Evolutionary conservation across 2,113 vertebrate species (phyloP).

Genomic region (Podocnemis expansa): DNA sequence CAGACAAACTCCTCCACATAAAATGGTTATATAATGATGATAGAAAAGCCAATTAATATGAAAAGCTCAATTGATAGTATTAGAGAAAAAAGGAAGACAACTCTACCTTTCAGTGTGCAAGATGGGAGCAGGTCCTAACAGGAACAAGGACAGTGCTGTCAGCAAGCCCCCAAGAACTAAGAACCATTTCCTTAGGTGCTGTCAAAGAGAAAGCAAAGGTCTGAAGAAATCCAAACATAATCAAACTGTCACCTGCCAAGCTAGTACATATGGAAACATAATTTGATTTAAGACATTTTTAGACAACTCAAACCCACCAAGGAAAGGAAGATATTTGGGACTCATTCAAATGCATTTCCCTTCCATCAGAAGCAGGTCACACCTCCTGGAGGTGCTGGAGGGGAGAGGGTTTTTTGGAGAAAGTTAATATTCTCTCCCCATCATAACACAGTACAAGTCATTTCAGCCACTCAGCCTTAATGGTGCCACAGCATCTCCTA

Average conservation of each 20-base stretch:
- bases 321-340: background rate
- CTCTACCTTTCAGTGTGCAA: conserved; percentile 86
- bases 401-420: background rate
- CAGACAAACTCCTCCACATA: no score
- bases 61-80: background rate
- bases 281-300: background rate
- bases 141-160: conserved; percentile 81
- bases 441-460: background rate
- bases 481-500: background rate
- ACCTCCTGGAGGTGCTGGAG: no score
- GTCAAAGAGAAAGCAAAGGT: conserved; percentile 38
- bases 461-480: background rate
- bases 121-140: conserved; percentile 89
- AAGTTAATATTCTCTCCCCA: background rate
- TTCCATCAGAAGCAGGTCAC: background rate
- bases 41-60: no score
- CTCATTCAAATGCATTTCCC: background rate
- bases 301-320: background rate
- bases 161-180: conserved; percentile 81
- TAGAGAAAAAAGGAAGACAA: background rate
- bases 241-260: background rate
- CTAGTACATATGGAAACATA: background rate
- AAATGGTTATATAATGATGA: no score
- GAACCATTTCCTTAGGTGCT: conserved; percentile 84
- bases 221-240: background rate